Base-by-base conservation (phyloP, 2,113 vertebrate species). In the Paramisgurnus dabryanus region DNA sequence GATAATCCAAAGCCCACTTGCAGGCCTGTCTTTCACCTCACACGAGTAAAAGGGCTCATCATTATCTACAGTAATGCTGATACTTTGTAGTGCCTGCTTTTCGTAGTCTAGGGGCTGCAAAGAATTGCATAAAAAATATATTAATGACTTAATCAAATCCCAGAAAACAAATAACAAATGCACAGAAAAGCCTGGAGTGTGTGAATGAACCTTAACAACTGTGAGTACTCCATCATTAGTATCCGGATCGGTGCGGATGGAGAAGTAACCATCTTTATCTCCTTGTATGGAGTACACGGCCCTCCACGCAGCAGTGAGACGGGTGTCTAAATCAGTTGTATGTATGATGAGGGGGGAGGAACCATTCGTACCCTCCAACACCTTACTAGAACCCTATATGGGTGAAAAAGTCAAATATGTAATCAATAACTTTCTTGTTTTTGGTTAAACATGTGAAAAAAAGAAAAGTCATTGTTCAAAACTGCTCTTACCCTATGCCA, bases 181-280 rank as follows among this genome's bases (percentile, higher is more conserved):
- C 6, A 70, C 67, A 70, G 12, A 15, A 50, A 12, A 15, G 5
- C 5, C 6, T n/a, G 7, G 0, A 4, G 2, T 43, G 39, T 45
- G n/a, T 45, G 45, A 13, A 27, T 43, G 34, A 92, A 95, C 95
- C 95, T 96, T 90, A 43, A 93, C 27, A 10, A 96, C 58, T 18
- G 80, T 91, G 45, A 96, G 67, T 63, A 96, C 75, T 3, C 95
- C 95, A 45, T 95, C 93, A 11, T 94, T 96, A 43, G 93, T 95
- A 7, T 79, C n/a, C 0, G 90, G 91, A 82, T 98, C 94, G 0
- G 94, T 94, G 63, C 68, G 43, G 43, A 96, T 75, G 67, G 87
- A 73, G 78, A 92, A 96, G 72, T 88, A 85, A 0, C 18, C 68
- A 0, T 87, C 89, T 17, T 94, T 87, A 1, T 95, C 93, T 60